Base-by-base conservation (phyloP, 2,888 invertebrate species). In the Phaedon cochleariae region DNA sequence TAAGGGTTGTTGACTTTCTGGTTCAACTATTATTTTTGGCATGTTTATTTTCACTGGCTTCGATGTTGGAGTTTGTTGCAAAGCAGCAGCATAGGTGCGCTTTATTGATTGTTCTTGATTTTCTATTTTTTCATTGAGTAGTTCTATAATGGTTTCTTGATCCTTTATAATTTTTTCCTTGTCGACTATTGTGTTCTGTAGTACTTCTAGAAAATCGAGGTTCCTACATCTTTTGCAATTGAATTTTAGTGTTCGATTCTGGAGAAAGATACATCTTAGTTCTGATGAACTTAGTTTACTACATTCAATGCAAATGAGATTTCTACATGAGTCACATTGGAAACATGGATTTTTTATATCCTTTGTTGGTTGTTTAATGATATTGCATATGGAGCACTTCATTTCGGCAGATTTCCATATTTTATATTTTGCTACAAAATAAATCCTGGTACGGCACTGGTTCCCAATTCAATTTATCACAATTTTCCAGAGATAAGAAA, bases 101-200 rank as follows among this genome's bases (percentile, higher is more conserved):
- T 15, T 45, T 3, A 6, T 45, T 45, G 45, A 45, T 45, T 45
- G 45, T 45, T 45, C 45, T 7, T 6, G 17, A 45, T 45, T 45
- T 45, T 45, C 5, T 17, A 45, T 45, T 45, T 45, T 45, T 45
- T 45, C 29, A 7, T 29, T 29, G 5, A 29, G 7, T 29, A 29
- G 29, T 29, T 29, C 7, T 29, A 29, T 45, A 12, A 45, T 45
- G n/a, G 45, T 45, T 45, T 45, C 45, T 45, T 45, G 45, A 17
- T 45, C 45, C 45, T 45, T 45, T 17, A 5, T 5, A 12, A 5
- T n/a, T n/a, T n/a, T n/a, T n/a, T n/a, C n/a, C n/a, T n/a, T n/a
- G n/a, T n/a, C n/a, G n/a, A n/a, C n/a, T 45, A 45, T 45, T 45
- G n/a, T 45, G 45, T 10, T 45, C n/a, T 45, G 45, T 45, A 45